Percentiles rank a stretch among this genome's conserved stretches.
Conservation (phyloP, 2,113 vertebrate species). For the Cyprinodon variegatus region DNA sequence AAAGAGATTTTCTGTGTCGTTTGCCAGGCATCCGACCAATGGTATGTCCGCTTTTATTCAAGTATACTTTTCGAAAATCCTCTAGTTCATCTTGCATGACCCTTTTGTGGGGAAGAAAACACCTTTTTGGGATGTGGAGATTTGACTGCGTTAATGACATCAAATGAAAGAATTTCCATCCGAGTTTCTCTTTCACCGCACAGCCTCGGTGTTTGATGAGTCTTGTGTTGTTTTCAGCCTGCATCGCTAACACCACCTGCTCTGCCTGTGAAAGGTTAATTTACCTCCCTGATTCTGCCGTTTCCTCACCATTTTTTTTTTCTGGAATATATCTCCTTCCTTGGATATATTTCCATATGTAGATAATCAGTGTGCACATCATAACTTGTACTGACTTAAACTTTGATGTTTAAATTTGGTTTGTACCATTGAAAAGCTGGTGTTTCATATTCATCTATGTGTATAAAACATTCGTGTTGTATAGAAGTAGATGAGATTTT, state of each 20-base stretch:
- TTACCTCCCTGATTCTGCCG: constrained; percentile 27
- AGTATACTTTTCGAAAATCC: constrained; percentile 59
- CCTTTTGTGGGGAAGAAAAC: constrained; percentile 66
- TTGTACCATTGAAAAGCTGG: background rate
- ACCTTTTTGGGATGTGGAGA: constrained; percentile 48
- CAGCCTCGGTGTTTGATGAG: constrained; percentile 43
- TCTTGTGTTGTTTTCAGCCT: constrained; percentile 45
- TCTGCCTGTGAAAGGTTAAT: constrained; percentile 47
- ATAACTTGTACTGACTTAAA: constrained; percentile 26
- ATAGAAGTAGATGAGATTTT: background rate
- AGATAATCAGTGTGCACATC: constrained; percentile 9
- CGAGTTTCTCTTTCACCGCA: constrained; percentile 44
- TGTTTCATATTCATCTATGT: background rate
- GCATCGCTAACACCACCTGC: constrained; percentile 63
- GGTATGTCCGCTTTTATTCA: constrained; percentile 92
- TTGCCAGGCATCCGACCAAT: constrained; percentile 99
- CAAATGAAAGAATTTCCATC: constrained; percentile 23
- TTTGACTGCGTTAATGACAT: constrained; percentile 55
- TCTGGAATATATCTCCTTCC: constrained; percentile 45
- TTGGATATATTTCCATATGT: constrained; percentile 38
- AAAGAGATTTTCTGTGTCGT: constrained; percentile 99
- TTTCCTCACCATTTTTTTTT: constrained; percentile 26
- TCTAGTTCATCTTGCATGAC: constrained; percentile 79
- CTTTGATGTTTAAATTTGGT: constrained; percentile 16
- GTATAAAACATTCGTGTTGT: background rate